Conservation (phyloP, 2,113 vertebrate genomes). For the Manacus vitellinus region DNA sequence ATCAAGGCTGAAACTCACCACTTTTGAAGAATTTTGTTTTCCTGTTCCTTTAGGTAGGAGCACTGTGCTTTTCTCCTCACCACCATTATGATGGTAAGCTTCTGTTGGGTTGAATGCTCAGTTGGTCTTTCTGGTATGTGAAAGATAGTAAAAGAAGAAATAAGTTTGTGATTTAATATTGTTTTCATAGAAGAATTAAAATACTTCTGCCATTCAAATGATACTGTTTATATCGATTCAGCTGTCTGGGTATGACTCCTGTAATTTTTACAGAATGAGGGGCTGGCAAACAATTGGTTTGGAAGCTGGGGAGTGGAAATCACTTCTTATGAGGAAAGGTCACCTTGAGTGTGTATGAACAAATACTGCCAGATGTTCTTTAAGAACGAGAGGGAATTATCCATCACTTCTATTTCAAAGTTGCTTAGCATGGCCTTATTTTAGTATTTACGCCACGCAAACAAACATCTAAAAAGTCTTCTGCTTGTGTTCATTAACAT, state of each 20-base stretch:
- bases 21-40: neutral
- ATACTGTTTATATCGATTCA: neutral
- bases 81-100: neutral
- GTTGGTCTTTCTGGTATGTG: neutral
- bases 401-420: constrained; percentile 25
- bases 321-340: constrained; percentile 48
- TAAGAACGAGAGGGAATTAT: constrained; percentile 45
- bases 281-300: neutral
- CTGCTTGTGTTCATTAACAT: constrained; percentile 20
- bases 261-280: neutral
- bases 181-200: neutral
- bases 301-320: constrained; percentile 43
- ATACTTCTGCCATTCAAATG: neutral
- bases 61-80: neutral
- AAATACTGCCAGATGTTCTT: constrained; percentile 17
- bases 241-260: neutral
- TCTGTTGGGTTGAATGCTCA: neutral
- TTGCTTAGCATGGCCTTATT: neutral
- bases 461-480: constrained; percentile 55
- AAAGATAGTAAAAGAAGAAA: neutral
- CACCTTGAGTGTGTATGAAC: constrained; percentile 1
- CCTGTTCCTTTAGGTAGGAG: neutral
- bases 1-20: neutral
- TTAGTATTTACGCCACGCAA: constrained; percentile 35
- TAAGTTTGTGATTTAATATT: neutral